Base-by-base conservation (phyloP, 2,888 invertebrate genomes). In the Drosophila parthenogenetica region DNA sequence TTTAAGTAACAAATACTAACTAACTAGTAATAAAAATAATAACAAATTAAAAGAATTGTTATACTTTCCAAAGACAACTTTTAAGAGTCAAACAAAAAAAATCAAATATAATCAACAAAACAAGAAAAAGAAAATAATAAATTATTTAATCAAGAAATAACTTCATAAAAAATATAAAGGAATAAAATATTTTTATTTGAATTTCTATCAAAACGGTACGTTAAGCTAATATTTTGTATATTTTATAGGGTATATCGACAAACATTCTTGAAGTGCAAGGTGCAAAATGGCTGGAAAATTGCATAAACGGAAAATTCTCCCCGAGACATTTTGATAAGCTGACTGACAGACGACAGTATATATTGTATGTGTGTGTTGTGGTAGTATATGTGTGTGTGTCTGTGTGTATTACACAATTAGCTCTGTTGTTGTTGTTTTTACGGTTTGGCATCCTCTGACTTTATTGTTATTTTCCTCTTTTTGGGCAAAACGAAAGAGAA, bases 231-330 rank as follows among this genome's bases (percentile, higher is more conserved):
- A 3, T 13, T 2, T 35, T 17, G 8, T 39, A 10, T 11, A 61
- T 35, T 17, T 3, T 29, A 14, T 8, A 61, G 55, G 45, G 39
- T 54, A 46, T 19, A 16, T 3, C 5, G 0, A 3, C 19, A 46
- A 45, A 57, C 61, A 66, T 73, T 77, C 77, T 77, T 67, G 10
- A 40, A 79, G 73, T 81, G 76, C 82, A 75, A 81, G 85, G 87
- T 87, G 85, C 73, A 70, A 81, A 81, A 76, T 79, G 67, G 60
- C 63, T 87, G 85, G 76, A 55, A 81, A 87, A 81, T 84, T 87
- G 85, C 81, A 81, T 79, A 62, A 62, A 58, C 61, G 60, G 46
- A 19, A 73, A 55, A 51, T 61, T 3, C 40, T 49, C 54, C 51
- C 53, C 25, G 43, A 54, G 54, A 54, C 73, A 73, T 69, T 80